phyloP scores from a whole-genome alignment of 1,140 invertebrate species.

The Drosophila sucinea region DNA sequence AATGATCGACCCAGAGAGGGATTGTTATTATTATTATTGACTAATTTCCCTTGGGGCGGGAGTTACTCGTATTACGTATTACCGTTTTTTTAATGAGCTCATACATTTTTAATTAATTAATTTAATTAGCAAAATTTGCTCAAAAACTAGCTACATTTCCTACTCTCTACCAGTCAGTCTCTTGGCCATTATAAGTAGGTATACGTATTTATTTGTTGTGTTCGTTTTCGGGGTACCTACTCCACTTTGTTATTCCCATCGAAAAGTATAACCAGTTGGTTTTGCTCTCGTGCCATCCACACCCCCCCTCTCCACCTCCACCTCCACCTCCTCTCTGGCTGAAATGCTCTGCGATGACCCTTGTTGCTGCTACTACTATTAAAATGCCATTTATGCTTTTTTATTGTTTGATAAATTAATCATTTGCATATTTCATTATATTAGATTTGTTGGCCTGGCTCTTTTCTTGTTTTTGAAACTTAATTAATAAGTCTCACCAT shows the following conservation, averaged over 20 bases:
- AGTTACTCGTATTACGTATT: conserved; percentile 8
- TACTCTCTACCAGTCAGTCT: conserved; percentile 25
- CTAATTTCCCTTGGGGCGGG: background rate
- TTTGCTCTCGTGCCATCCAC: conserved; percentile 32
- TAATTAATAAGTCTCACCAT: conserved; percentile 76
- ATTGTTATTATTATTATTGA: conserved; percentile 1
- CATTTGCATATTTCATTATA: conserved; percentile 75
- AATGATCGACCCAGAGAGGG: too few species aligned
- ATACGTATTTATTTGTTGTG: background rate
- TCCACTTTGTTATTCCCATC: conserved; percentile 5
- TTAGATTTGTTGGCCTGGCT: conserved; percentile 8
- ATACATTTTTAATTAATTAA: conserved; percentile 78
- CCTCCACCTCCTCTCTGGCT: background rate
- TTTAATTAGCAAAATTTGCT: conserved; percentile 67
- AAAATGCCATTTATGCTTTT: conserved; percentile 78
- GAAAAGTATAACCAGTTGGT: background rate
- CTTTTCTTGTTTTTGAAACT: conserved; percentile 40
- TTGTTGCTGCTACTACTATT: conserved; percentile 47
- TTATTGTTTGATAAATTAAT: conserved; percentile 54
- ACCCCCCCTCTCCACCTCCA: background rate
- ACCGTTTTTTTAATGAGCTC: conserved; percentile 62
- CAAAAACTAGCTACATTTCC: conserved; percentile 58
- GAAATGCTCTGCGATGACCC: conserved; percentile 11
- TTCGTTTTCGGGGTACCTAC: conserved; percentile 1
- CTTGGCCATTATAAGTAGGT: background rate